phyloP scores from a whole-genome alignment of 2,888 invertebrate genomes.

The Agriotes lineatus region DNA sequence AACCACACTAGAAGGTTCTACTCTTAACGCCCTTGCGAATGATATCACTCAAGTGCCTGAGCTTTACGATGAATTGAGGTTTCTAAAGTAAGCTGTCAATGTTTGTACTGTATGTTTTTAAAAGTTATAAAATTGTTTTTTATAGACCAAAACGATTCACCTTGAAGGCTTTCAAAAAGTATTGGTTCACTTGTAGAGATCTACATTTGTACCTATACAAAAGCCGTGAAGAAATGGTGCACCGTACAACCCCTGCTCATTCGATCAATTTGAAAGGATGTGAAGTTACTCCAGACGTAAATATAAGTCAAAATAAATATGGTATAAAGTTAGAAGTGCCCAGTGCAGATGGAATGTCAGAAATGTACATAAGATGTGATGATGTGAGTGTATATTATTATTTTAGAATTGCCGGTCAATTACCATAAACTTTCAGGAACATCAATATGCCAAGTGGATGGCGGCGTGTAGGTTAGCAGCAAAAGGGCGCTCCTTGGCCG shows the following conservation, averaged over 20 bases:
- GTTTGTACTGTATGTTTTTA: neutral
- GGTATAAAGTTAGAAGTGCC: constrained; percentile 96
- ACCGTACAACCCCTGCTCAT: constrained; percentile 77
- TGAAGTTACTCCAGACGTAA: constrained; percentile 97
- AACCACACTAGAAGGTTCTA: constrained; percentile 87
- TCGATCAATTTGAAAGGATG: constrained; percentile 90
- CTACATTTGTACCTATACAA: constrained; percentile 89
- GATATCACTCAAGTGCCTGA: constrained; percentile 97
- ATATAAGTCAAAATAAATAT: constrained; percentile 90
- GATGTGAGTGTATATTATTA: constrained; percentile 72
- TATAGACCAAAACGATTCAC: constrained; percentile 94
- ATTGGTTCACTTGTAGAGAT: constrained; percentile 96
- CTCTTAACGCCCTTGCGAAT: constrained; percentile 72
- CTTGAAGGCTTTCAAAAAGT: constrained; percentile 93
- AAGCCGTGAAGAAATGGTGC: constrained; percentile 80
- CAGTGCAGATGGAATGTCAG: constrained; percentile 93
- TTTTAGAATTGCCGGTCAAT: too few species aligned
- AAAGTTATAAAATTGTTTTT: constrained; percentile 30
- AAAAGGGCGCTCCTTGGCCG: too few species aligned
- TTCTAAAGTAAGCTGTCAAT: constrained; percentile 78
- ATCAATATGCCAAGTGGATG: too few species aligned
- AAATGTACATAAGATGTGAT: constrained; percentile 96
- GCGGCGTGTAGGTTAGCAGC: too few species aligned
- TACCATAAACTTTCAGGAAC: too few species aligned
- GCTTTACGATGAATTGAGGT: constrained; percentile 90